A percentile compares a stretch with the other conserved stretches of the same genome.
Conservation (phyloP, 2,888 invertebrate genomes). For the Scaptomyza caliginosa region DNA sequence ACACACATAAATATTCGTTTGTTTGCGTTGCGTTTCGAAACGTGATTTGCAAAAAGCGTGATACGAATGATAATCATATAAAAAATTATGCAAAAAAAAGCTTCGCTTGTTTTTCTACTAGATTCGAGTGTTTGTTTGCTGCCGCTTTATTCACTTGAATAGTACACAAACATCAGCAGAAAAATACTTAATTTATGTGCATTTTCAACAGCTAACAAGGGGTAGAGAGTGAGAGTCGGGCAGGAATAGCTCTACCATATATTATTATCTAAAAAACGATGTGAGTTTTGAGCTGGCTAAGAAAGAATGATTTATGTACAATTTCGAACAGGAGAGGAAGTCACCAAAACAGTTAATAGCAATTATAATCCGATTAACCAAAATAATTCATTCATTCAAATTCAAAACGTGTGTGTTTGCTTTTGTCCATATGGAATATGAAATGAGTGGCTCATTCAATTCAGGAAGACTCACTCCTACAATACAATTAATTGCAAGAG, state of each 20-base stretch:
- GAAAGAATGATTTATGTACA: neutral
- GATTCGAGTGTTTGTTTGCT: conserved; percentile 17
- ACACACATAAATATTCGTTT: conserved; percentile 28
- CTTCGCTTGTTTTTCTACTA: conserved; percentile 15
- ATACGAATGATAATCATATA: conserved; percentile 42
- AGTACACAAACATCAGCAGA: conserved; percentile 14
- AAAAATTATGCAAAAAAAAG: conserved; percentile 11
- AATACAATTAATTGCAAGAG: neutral
- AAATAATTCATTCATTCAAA: conserved; percentile 38
- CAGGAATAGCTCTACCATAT: neutral
- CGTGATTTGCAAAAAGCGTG: conserved; percentile 78
- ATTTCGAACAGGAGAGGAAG: conserved; percentile 16
- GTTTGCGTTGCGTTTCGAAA: conserved; percentile 53
- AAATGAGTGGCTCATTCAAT: conserved; percentile 22
- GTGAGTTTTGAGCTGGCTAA: neutral
- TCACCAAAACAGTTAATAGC: conserved; percentile 10
- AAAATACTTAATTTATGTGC: conserved; percentile 40
- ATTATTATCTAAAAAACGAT: neutral
- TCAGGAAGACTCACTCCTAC: conserved; percentile 13
- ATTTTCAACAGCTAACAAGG: conserved; percentile 14
- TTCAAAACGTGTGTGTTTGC: conserved; percentile 28
- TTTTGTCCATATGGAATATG: conserved; percentile 9
- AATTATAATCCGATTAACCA: conserved; percentile 54
- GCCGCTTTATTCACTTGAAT: too few relatives aligned
- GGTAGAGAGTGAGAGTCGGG: conserved; percentile 5